Percentiles rank a stretch among this genome's conserved stretches.
These are phyloP conservation scores for Cephus sareptanus DNA, from an alignment of 2,888 invertebrate genomes.

Conservation along the genomic window DNA sequence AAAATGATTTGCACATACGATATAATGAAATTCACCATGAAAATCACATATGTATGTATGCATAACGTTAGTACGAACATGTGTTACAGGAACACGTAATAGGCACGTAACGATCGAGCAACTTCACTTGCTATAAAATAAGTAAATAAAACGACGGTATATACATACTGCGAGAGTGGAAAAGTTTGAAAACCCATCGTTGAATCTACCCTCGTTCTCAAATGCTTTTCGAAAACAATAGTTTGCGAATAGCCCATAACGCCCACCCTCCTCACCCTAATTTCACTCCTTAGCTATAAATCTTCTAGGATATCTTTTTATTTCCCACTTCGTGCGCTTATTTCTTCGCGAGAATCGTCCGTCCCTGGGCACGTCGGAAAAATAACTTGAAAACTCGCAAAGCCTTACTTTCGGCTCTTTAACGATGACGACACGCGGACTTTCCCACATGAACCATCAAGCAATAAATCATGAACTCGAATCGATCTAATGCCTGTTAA, in stretches of 20 bases:
- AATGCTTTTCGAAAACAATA: conserved; percentile 4
- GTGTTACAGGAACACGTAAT: background rate
- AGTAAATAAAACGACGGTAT: background rate
- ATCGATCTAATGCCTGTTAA: background rate
- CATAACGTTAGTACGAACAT: background rate
- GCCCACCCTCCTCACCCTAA: background rate
- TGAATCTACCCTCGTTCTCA: background rate
- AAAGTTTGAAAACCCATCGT: background rate
- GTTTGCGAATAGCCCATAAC: conserved; percentile 5
- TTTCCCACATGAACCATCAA: background rate
- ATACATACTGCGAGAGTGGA: background rate
- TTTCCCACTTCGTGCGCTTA: background rate
- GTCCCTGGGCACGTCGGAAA: background rate
- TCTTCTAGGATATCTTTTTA: background rate
- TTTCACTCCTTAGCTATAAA: background rate
- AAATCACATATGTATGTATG: background rate
- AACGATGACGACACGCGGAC: background rate
- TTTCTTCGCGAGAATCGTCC: background rate
- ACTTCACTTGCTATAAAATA: background rate
- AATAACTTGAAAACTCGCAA: background rate
- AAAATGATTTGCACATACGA: background rate
- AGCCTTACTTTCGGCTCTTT: background rate
- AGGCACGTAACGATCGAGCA: background rate
- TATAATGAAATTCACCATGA: background rate
- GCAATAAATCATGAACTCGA: background rate